A percentile compares a stretch with the other conserved stretches of the same genome.
Evolutionary conservation across 2,797 vertebrate species (phyloP).

Genomic region (Anas capensis): DNA sequence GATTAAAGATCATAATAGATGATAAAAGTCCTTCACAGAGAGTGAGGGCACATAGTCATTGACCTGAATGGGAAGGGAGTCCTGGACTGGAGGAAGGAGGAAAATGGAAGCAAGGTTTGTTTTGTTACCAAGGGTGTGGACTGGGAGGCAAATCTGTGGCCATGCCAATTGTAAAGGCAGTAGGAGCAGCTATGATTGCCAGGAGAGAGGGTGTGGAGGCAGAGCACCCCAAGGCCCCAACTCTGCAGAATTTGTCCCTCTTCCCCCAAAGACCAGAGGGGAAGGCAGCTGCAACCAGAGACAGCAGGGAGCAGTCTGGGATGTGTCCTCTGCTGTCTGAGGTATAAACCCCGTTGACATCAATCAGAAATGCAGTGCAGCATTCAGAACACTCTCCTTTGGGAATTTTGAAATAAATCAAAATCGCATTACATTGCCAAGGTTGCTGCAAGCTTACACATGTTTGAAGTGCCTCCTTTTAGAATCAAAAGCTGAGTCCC

Average conservation of each 20-base stretch:
- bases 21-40: accelerated
- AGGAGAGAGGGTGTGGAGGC: not conserved
- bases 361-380: not conserved
- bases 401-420: not conserved
- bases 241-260: not conserved
- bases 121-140: not conserved
- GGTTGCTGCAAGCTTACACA: not conserved
- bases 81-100: not conserved
- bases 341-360: not conserved
- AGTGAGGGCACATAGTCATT: not conserved
- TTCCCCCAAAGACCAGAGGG: not conserved
- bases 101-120: not conserved
- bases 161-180: accelerated
- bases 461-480: not conserved
- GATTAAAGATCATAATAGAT: not conserved
- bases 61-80: not conserved
- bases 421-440: not conserved
- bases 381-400: not conserved
- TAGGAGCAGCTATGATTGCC: not conserved
- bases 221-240: not conserved
- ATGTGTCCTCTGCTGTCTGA: not conserved
- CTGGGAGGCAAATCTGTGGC: not conserved
- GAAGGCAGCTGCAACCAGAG: not conserved
- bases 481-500: not conserved
- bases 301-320: not conserved